phyloP scores from a whole-genome alignment of 2,888 invertebrate species.

The Pristionchus entomophagus region DNA sequence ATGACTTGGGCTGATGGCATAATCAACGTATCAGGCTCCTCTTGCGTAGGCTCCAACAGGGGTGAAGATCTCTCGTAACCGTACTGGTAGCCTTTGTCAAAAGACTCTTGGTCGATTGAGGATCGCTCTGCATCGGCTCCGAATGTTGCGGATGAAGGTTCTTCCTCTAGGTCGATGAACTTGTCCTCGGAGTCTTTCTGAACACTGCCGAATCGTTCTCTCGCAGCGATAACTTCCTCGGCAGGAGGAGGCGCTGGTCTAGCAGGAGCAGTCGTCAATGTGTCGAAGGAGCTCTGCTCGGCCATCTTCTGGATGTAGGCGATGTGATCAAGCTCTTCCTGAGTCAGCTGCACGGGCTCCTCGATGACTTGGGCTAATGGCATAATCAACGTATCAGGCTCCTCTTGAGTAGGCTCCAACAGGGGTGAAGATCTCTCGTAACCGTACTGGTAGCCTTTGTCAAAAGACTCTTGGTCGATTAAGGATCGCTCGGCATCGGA shows the following conservation, averaged over 20 bases:
- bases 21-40: background rate
- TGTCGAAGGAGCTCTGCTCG: background rate
- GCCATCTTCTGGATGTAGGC: slow-evolving; percentile 4
- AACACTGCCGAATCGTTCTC: background rate
- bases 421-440: background rate
- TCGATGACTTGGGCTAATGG: background rate
- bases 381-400: background rate
- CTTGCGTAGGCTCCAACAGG: background rate
- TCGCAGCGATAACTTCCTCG: background rate
- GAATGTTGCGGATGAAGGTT: background rate
- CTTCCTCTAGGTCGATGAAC: background rate
- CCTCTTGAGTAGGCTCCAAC: background rate
- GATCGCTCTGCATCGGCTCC: background rate
- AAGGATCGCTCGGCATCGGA: background rate
- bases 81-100: background rate
- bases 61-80: background rate
- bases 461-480: background rate
- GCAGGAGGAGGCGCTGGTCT: background rate
- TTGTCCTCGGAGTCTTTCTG: background rate
- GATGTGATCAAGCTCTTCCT: slow-evolving; percentile 11
- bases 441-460: background rate
- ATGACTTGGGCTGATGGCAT: background rate
- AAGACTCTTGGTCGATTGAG: background rate
- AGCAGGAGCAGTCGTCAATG: background rate
- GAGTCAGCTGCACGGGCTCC: background rate